Evolutionary conservation across 2,888 invertebrate genomes (phyloP), one percentile per base, ranked within the genome.

Genomic region (Agonopterix heracliana): DNA sequence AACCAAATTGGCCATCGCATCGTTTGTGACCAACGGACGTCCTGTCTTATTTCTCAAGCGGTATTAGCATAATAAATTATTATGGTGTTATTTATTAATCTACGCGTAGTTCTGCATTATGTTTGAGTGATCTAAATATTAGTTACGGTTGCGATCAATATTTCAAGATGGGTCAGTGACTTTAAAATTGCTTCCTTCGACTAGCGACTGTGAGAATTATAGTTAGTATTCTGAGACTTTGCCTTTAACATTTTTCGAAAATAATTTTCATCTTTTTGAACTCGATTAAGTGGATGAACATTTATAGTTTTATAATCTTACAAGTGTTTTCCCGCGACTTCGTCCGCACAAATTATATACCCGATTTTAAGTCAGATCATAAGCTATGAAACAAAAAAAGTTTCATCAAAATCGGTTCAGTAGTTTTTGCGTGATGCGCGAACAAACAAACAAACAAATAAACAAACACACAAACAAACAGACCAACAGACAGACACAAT

Each of bases 51-150:
- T 61, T 64, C 63, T 60, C 46, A 54, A 59, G 55, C 12, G 12
- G 7, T n/a, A 78, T 81, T 78, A 72, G 57, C 78, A 82, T 82
- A 78, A 69, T 82, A 78, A 69, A 41, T 64, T 58, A 53, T 48
- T 56, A 54, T 52, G 26, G 53, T 53, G 57, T 64, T 57, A 60
- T 60, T 26, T 66, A 61, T 60, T 55, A 57, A 38, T 38, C 38
- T 38, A 26, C 26, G 7, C 38, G 10, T 55, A 51, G 54, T 60
- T 60, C 48, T 54, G 49, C 41, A 49, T 55, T 54, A 46, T 11
- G 49, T 51, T 55, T 40, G 45, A 41, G 48, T 55, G 52, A 52
- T 52, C 52, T 50, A 55, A 56, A 54, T 56, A 53, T 59, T 59
- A 54, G 40, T 45, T 7, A 43, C 17, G 42, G 14, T 26, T 44